phyloP scores from a whole-genome alignment of 1,140 invertebrate species.

The Metopolophium dirhodum region DNA sequence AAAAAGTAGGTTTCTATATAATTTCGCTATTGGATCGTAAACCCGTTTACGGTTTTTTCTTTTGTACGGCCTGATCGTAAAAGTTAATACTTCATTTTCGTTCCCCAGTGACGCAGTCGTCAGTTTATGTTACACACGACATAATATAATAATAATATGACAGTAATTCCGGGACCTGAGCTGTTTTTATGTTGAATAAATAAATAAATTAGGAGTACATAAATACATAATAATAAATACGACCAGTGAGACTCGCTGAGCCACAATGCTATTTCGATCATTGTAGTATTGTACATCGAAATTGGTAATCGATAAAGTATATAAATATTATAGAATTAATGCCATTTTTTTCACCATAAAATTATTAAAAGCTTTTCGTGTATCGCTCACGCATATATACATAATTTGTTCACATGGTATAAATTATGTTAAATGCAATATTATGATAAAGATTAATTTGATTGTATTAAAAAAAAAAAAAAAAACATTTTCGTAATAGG shows the following conservation, averaged over 20 bases:
- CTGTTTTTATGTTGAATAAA: not conserved
- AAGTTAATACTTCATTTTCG: constrained; percentile 37
- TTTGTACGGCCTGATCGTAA: constrained; percentile 21
- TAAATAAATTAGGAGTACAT: constrained; percentile 5
- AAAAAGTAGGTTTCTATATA: not conserved
- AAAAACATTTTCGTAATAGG: too few relatives aligned
- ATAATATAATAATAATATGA: constrained; percentile 27
- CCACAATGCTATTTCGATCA: not conserved
- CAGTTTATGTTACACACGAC: constrained; percentile 6
- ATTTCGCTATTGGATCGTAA: not conserved
- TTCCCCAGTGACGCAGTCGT: not conserved
- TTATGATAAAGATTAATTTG: too few relatives aligned
- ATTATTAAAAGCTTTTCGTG: not conserved
- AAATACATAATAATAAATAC: not conserved
- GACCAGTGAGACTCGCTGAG: not conserved
- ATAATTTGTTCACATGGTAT: too few relatives aligned
- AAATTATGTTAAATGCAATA: too few relatives aligned
- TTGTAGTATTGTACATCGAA: not conserved
- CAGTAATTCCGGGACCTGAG: constrained; percentile 26
- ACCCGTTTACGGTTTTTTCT: not conserved
- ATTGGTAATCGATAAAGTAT: not conserved
- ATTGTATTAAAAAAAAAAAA: too few relatives aligned
- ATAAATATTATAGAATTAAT: not conserved
- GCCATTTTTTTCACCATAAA: not conserved
- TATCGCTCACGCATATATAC: not conserved